phyloP scores from a whole-genome alignment of 2,888 invertebrate genomes.

The Drosophila eohydei region DNA sequence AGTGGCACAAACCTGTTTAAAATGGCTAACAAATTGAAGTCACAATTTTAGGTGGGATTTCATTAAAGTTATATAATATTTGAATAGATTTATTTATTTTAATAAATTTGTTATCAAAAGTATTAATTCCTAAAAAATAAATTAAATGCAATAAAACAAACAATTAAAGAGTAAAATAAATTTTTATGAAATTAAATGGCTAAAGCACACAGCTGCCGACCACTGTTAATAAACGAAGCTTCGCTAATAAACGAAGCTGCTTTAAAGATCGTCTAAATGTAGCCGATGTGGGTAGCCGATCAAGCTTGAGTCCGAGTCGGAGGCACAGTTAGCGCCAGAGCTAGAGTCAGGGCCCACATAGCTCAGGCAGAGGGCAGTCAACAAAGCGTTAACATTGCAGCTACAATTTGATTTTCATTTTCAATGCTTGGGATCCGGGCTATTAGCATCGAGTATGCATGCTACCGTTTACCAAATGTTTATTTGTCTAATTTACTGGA shows the following conservation, averaged over 20 bases:
- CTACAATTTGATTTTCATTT: conserved; percentile 71
- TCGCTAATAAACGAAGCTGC: conserved; percentile 62
- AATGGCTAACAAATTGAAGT: not conserved
- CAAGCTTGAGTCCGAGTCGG: not conserved
- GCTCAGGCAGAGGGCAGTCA: conserved; percentile 33
- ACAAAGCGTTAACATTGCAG: conserved; percentile 75
- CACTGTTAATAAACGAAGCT: conserved; percentile 51
- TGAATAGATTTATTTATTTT: not conserved
- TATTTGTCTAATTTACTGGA: conserved; percentile 80
- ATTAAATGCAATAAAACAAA: not conserved
- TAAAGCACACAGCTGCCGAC: not conserved
- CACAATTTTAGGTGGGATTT: not conserved
- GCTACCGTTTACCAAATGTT: conserved; percentile 76
- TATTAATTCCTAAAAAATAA: not conserved
- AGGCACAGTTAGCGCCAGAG: conserved; percentile 20
- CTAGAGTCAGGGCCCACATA: conserved; percentile 18
- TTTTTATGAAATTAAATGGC: too few species aligned
- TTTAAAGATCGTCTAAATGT: conserved; percentile 48
- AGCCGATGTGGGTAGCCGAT: conserved; percentile 51
- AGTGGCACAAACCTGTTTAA: conserved; percentile 41
- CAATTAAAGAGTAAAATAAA: too few species aligned
- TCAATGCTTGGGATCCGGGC: conserved; percentile 52
- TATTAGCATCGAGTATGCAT: conserved; percentile 73
- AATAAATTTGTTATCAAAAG: not conserved
- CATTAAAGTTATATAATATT: not conserved